Percentiles rank a stretch among this genome's conserved stretches.
Evolutionary conservation across 2,113 vertebrate species (phyloP).

Genomic region (Pteropus alecto): DNA sequence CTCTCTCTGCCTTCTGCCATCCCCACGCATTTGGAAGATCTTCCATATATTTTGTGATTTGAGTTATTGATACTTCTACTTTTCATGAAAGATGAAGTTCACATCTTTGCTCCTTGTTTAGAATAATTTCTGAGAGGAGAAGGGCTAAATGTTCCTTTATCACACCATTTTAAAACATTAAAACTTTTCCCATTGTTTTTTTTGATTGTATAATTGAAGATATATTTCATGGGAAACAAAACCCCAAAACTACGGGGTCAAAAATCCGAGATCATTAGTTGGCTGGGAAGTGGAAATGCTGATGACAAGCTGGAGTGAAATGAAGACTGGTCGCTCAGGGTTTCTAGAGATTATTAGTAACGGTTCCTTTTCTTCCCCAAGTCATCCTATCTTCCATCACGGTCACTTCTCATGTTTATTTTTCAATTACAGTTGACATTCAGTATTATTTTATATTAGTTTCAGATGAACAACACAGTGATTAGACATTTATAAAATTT

Average conservation of each 20-base stretch:
- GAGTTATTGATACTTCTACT: neutral
- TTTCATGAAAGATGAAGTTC: conserved; percentile 11
- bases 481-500: no score
- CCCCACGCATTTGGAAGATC: neutral
- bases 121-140: neutral
- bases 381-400: neutral
- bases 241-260: neutral
- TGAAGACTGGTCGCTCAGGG: neutral
- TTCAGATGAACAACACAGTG: no score
- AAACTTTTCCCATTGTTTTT: neutral
- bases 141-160: neutral
- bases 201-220: neutral
- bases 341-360: neutral
- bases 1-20: neutral
- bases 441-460: no score
- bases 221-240: neutral
- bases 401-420: neutral
- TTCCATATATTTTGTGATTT: neutral
- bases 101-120: neutral
- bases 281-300: neutral
- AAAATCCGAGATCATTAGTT: neutral
- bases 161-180: neutral
- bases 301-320: neutral
- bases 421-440: no score
- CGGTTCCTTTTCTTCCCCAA: no score